Evolutionary conservation across 1,140 invertebrate genomes (phyloP), one percentile per base, ranked within the genome.

Genomic region (Monomorium pharaonis): DNA sequence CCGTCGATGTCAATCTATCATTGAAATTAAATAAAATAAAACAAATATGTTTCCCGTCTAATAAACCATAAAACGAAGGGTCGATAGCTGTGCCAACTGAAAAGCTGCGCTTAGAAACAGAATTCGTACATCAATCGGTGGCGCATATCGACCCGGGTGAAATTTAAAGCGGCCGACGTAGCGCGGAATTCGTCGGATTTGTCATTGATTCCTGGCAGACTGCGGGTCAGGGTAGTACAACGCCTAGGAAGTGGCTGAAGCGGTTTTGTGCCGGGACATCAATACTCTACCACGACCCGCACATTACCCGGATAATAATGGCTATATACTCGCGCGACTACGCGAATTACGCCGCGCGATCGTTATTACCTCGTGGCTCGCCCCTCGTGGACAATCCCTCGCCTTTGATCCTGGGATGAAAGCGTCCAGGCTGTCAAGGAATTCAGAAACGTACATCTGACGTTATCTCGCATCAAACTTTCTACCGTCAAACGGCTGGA

Each of bases 121-220:
- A 51, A 80, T 56, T 81, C 33, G 27, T 14, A 14, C 9, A 10
- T 54, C 49, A 56, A 47, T 81, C 49, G 6, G 14, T 21, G n/a
- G 51, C 47, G 44, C 4, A 5, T 33, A 88, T 90, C 88, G 89
- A 89, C 44, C 77, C 49, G 81, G 30, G n/a, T 65, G n/a, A 72
- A 85, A 89, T 90, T 87, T 85, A 90, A 90, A 76, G 60, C 67
- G 47, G 27, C 47, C 37, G 12, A 18, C 67, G 67, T 33, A 72
- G 74, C n/a, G 72, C 14, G 74, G 30, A 51, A 18, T 60, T 44
- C 84, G 88, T 86, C 87, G 90, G 91, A 92, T 92, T 94, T 93
- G 92, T 93, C 93, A 94, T 94, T 94, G 93, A 94, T 94, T 94
- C 92, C 88, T 84, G 85, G 90, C 88, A 90, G 90, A 86, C 86